A percentile compares a stretch with the other conserved stretches of the same genome.
These are phyloP conservation scores for Piscicola geometra DNA, from an alignment of 2,888 invertebrate genomes.

Conservation along the genomic window DNA sequence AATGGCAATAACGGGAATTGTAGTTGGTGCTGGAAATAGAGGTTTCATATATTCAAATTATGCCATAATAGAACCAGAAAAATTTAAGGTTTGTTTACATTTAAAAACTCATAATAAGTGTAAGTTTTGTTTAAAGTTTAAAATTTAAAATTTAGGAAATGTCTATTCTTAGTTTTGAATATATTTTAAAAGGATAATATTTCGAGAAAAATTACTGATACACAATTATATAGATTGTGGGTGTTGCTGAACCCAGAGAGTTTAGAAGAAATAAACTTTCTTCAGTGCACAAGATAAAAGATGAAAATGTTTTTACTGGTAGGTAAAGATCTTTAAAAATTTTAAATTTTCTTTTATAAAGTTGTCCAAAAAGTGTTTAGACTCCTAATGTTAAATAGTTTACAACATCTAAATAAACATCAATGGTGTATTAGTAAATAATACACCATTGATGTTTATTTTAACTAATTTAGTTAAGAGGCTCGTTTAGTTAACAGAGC, in stretches of 20 bases:
- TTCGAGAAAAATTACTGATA: slow-evolving; percentile 31
- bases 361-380: not conserved
- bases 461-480: not conserved
- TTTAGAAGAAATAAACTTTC: slow-evolving; percentile 45
- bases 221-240: too few species aligned
- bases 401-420: not conserved
- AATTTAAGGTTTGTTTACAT: slow-evolving; percentile 45
- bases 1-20: slow-evolving; percentile 47
- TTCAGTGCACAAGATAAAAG: slow-evolving; percentile 44
- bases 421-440: too few species aligned
- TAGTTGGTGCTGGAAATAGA: slow-evolving; percentile 53
- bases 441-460: not conserved
- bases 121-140: not conserved
- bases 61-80: slow-evolving; percentile 47
- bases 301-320: slow-evolving; percentile 16
- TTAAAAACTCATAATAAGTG: not conserved
- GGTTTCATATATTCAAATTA: slow-evolving; percentile 51
- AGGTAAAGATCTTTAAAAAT: not conserved
- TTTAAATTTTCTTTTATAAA: not conserved
- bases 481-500: too few species aligned
- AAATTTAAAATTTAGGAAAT: too few species aligned
- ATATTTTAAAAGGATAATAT: slow-evolving; percentile 25
- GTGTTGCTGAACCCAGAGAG: slow-evolving; percentile 50
- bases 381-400: not conserved
- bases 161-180: too few species aligned